A percentile compares a stretch with the other conserved stretches of the same genome.
phyloP scores from a whole-genome alignment of 2,797 vertebrate genomes.

The Ctenosaura bakeri region DNA sequence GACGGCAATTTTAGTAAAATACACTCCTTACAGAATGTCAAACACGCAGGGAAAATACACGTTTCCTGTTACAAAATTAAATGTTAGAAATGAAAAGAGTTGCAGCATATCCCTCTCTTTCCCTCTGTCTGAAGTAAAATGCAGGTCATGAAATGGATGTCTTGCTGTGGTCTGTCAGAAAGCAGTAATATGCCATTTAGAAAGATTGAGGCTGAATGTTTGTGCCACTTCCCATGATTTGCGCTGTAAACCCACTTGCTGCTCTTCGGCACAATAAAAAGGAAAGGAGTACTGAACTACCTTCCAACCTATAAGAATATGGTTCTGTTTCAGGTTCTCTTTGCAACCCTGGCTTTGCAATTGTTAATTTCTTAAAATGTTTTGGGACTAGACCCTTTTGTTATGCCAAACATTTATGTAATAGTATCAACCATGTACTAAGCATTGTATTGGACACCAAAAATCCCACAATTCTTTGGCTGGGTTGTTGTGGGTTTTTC shows the following conservation, averaged over 20 bases:
- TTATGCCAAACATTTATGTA: neutral
- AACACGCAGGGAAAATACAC: slow-evolving; percentile 30
- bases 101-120: slow-evolving; percentile 4
- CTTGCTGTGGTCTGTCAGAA: slow-evolving; percentile 43
- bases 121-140: slow-evolving; percentile 14
- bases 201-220: neutral
- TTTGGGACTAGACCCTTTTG: neutral
- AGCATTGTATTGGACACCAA: neutral
- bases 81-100: slow-evolving; percentile 39
- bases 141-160: slow-evolving; percentile 6
- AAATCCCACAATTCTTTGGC: neutral
- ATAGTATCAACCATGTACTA: neutral
- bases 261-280: slow-evolving; percentile 39
- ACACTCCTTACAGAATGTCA: slow-evolving; percentile 23
- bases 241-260: slow-evolving; percentile 8
- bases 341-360: slow-evolving; percentile 7
- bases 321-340: slow-evolving; percentile 9
- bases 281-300: slow-evolving; percentile 10
- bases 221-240: slow-evolving; percentile 30
- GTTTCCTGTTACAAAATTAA: slow-evolving; percentile 41
- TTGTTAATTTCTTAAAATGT: slow-evolving; percentile 10
- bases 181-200: slow-evolving; percentile 6
- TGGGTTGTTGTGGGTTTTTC: too few species aligned
- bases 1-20: slow-evolving; percentile 27
- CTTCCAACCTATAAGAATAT: neutral